Percentiles rank a stretch among this genome's conserved stretches.
These are phyloP conservation scores for Osedax fenrisi DNA, from an alignment of 2,888 invertebrate species.

Conservation along the genomic window DNA sequence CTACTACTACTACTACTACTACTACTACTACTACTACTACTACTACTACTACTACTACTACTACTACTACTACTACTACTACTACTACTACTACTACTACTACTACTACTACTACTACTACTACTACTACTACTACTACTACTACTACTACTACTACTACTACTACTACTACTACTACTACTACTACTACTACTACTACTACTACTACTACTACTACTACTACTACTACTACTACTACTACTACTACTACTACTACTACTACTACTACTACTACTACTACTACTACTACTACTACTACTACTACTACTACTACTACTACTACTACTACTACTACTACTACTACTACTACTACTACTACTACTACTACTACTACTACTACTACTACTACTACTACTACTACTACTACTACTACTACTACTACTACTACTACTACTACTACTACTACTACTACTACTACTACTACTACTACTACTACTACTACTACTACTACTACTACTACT, in stretches of 20 bases:
- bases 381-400: not conserved
- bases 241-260: not conserved
- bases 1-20: constrained; percentile 7
- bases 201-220: constrained; percentile 4
- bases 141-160: constrained; percentile 10
- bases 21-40: constrained; percentile 10
- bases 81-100: constrained; percentile 10
- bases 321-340: not conserved
- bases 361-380: not conserved
- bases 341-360: not conserved
- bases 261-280: not conserved
- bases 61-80: constrained; percentile 11
- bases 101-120: constrained; percentile 8
- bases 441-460: not conserved
- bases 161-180: constrained; percentile 8
- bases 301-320: not conserved
- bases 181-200: constrained; percentile 11
- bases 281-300: not conserved
- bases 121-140: constrained; percentile 11
- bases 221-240: not conserved
- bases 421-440: not conserved
- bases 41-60: constrained; percentile 8
- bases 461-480: not conserved
- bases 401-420: not conserved
- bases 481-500: not conserved